These are phyloP conservation scores for Ramazzottius varieornatus DNA, from an alignment of 2,888 invertebrate species.

Conservation along the genomic window DNA sequence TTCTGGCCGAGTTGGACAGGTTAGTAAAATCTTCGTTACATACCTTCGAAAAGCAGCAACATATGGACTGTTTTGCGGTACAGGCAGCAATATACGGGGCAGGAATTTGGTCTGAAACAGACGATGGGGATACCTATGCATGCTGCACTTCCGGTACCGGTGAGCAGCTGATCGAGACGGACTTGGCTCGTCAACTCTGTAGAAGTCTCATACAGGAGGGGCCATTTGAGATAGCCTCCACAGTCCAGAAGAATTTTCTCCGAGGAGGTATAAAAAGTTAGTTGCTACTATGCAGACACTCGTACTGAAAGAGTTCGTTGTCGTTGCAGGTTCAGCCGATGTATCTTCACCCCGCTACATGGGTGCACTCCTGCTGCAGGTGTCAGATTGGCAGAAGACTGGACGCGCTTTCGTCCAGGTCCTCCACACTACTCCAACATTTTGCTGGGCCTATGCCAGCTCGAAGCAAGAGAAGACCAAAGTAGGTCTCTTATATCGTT, in stretches of 20 bases:
- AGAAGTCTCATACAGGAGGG: not conserved
- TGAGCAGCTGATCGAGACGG: not conserved
- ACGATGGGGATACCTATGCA: not conserved
- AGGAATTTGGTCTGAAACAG: not conserved
- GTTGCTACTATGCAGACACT: not conserved
- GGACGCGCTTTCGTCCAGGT: not conserved
- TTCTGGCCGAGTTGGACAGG: conserved; percentile 5
- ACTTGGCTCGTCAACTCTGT: not conserved
- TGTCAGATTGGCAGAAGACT: not conserved
- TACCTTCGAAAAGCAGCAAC: too few relatives aligned
- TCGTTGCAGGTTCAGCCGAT: not conserved
- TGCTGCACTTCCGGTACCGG: not conserved
- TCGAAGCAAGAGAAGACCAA: not conserved
- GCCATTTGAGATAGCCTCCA: not conserved
- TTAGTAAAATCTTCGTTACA: not conserved
- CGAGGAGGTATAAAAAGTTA: not conserved
- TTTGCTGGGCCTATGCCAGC: not conserved
- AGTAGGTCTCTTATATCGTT: not conserved
- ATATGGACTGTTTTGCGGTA: not conserved
- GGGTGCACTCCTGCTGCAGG: not conserved
- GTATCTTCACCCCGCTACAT: not conserved
- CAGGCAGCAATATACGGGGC: not conserved
- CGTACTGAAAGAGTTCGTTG: not conserved
- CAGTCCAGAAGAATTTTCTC: not conserved
- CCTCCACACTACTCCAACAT: not conserved